Percentiles rank a stretch among this genome's conserved stretches.
These are phyloP conservation scores for Rhagium mordax DNA, from an alignment of 2,888 invertebrate species.

Conservation along the genomic window DNA sequence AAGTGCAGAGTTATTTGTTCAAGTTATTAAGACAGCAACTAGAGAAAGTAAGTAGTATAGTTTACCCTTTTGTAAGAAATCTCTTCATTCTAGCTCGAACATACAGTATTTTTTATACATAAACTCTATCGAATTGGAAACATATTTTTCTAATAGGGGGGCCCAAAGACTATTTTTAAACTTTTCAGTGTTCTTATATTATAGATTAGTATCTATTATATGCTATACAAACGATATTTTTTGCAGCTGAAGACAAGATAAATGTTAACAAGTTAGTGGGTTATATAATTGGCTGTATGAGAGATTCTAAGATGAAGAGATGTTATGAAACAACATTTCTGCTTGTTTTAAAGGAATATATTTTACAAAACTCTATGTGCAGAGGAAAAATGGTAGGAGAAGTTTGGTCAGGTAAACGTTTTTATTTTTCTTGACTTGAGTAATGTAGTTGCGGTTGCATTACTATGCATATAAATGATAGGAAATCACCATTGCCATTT, in stretches of 20 bases:
- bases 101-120: too few relatives aligned
- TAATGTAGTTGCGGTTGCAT: too few relatives aligned
- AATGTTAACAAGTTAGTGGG: slow-evolving; percentile 51
- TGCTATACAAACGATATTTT: too few relatives aligned
- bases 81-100: too few relatives aligned
- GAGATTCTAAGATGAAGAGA: slow-evolving; percentile 57
- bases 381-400: slow-evolving; percentile 71
- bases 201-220: too few relatives aligned
- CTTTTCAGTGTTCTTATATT: too few relatives aligned
- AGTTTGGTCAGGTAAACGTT: slow-evolving; percentile 74
- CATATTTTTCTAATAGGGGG: too few relatives aligned
- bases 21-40: slow-evolving; percentile 51
- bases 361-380: slow-evolving; percentile 73
- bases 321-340: slow-evolving; percentile 73
- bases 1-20: slow-evolving; percentile 51
- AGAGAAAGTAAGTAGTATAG: slow-evolving; percentile 48
- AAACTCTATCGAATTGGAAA: too few relatives aligned
- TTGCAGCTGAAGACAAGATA: slow-evolving; percentile 48
- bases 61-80: too few relatives aligned
- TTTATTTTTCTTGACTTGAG: slow-evolving; percentile 9
- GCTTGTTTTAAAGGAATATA: slow-evolving; percentile 72
- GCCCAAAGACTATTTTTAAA: too few relatives aligned
- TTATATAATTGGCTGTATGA: slow-evolving; percentile 56
- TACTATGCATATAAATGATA: too few relatives aligned
- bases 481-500: too few relatives aligned